phyloP scores from a whole-genome alignment of 2,888 invertebrate species.

The Bombyx huttoni region DNA sequence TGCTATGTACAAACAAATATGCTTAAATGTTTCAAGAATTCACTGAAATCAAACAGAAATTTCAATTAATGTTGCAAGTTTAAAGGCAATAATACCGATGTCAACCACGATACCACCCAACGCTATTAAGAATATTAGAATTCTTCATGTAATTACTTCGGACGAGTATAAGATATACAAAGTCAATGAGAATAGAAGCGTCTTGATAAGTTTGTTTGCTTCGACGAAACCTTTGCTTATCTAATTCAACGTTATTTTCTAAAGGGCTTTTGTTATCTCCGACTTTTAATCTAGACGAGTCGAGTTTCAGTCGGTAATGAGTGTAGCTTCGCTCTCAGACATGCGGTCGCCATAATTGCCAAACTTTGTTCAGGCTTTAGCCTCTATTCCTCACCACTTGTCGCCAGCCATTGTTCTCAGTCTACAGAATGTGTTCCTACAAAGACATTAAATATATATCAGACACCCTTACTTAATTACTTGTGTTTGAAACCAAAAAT shows the following conservation, averaged over 20 bases:
- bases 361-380: constrained; percentile 58
- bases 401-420: constrained; percentile 51
- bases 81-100: too few species aligned
- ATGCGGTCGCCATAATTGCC: constrained; percentile 72
- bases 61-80: too few species aligned
- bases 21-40: too few species aligned
- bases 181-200: background rate
- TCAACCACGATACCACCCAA: too few species aligned
- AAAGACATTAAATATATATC: background rate
- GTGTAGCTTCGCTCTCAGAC: constrained; percentile 66
- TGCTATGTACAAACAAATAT: too few species aligned
- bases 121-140: too few species aligned
- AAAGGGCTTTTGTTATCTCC: constrained; percentile 37
- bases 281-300: constrained; percentile 66
- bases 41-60: too few species aligned
- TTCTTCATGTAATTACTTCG: too few species aligned
- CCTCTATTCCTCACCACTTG: constrained; percentile 45
- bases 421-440: constrained; percentile 18
- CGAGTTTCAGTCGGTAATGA: constrained; percentile 63
- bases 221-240: constrained; percentile 13
- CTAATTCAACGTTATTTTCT: constrained; percentile 12
- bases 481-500: too few species aligned
- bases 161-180: too few species aligned
- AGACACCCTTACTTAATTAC: background rate
- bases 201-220: background rate